Evolutionary conservation across 1,140 invertebrate genomes (phyloP).

Genomic region (Sipha flava): DNA sequence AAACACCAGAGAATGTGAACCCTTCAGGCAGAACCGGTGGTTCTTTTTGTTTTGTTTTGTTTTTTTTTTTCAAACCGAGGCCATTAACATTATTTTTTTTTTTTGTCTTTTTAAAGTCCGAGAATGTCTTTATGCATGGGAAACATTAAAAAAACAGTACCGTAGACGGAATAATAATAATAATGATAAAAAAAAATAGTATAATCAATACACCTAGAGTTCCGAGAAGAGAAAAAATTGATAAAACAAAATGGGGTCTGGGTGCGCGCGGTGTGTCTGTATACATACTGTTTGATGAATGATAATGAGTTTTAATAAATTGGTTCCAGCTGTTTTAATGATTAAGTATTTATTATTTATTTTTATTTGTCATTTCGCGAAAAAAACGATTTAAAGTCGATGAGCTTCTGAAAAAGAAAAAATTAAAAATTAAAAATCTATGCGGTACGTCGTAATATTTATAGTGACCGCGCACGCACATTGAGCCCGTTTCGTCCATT

Average conservation of each 20-base stretch:
- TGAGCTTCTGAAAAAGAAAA: not conserved
- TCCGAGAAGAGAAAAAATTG: constrained; percentile 15
- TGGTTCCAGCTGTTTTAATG: constrained; percentile 27
- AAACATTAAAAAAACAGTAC: constrained; percentile 15
- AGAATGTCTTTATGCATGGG: constrained; percentile 31
- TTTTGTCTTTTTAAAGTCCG: constrained; percentile 30
- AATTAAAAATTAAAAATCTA: no score
- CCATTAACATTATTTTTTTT: constrained; percentile 29
- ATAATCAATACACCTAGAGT: constrained; percentile 31
- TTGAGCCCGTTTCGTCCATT: no score
- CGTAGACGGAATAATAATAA: not conserved
- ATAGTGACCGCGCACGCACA: no score
- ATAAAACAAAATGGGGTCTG: constrained; percentile 19
- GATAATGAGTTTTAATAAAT: constrained; percentile 30
- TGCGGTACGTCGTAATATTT: no score
- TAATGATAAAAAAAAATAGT: constrained; percentile 16
- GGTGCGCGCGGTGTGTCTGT: not conserved
- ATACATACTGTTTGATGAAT: constrained; percentile 13
- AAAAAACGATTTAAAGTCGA: not conserved
- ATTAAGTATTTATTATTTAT: not conserved
- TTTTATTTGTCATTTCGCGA: no score
- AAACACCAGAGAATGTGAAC: constrained; percentile 20
- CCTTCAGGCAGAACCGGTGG: constrained; percentile 32
- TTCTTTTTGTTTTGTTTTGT: constrained; percentile 31
- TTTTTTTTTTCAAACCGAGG: constrained; percentile 10